Base-by-base conservation (phyloP, 2,797 vertebrate species). In the Lutjanus campechanus region DNA sequence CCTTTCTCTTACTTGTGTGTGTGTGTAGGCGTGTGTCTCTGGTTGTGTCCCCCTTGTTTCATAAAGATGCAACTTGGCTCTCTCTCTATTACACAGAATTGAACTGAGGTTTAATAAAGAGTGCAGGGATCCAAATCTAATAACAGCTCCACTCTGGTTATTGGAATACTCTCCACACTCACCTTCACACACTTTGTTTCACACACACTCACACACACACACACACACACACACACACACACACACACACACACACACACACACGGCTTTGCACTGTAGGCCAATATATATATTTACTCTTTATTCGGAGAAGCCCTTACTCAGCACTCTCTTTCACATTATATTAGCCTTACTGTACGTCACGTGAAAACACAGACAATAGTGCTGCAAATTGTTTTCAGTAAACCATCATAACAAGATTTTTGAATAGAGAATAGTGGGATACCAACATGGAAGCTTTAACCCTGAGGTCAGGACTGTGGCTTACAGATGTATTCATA, bases 81-180 rank as follows among this genome's bases (percentile, higher is more conserved):
- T 80, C 73, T 81, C 77, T 86, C 81, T 90, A 77, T 91, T 88
- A 85, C 64, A 79, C 17, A 76, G 64, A 86, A 86, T 88, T 89
- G 86, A 87, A 86, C 87, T 78, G 70, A 82, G 82, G 84, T 90
- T 90, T 93, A 92, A 91, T 92, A 86, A 94, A 90, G 80, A 86
- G 80, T 82, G 84, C 79, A 84, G 81, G 89, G 85, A 92, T 87
- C 82, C 81, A 89, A 91, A 94, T 93, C 88, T 92, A 93, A 94
- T 94, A 92, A 94, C 80, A 78, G 69, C 84, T 85, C 81, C 84
- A 86, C 85, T 91, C 88, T 78, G 88, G 85, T 91, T 93, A 92
- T 93, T 93, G 90, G 87, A 94, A 86, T 83, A 69, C 77, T 87
- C 83, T 62, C 58, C 83, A 82, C 85, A 82, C 81, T 87, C 83